Percentiles rank a stretch among this genome's conserved stretches.
These are phyloP conservation scores for Muschampia plurimacula DNA, from an alignment of 2,888 invertebrate genomes.

Conservation along the genomic window DNA sequence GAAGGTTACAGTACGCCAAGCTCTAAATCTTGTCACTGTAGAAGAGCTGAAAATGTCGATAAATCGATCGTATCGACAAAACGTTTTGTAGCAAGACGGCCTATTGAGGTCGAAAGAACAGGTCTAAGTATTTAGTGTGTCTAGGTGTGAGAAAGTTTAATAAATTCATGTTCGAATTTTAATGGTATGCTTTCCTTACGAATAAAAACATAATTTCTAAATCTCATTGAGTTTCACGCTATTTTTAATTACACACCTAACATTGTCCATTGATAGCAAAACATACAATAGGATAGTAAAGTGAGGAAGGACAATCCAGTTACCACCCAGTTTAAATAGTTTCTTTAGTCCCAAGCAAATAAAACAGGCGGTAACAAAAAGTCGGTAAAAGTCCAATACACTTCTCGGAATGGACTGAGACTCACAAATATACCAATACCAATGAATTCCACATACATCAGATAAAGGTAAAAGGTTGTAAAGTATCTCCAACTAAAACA, in stretches of 20 bases:
- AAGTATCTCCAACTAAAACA: not conserved
- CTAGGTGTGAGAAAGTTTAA: constrained; percentile 25
- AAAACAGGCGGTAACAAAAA: not conserved
- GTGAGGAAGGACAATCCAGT: not conserved
- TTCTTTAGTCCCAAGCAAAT: not conserved
- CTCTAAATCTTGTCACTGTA: constrained; percentile 6
- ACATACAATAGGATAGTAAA: not conserved
- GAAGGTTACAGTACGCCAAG: not conserved
- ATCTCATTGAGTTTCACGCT: not conserved
- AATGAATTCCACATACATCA: not conserved
- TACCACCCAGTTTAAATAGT: not conserved
- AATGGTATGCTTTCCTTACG: not conserved
- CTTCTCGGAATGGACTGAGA: not conserved
- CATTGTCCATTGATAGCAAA: not conserved
- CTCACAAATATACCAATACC: not conserved
- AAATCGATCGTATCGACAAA: constrained; percentile 28
- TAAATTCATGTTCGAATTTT: not conserved
- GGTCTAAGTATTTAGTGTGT: constrained; percentile 22
- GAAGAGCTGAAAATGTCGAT: constrained; percentile 4
- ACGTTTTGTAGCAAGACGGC: constrained; percentile 21
- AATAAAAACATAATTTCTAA: not conserved
- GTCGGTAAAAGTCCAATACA: not conserved
- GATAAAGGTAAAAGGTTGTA: not conserved
- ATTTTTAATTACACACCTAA: not conserved
- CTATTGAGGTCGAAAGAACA: constrained; percentile 29